Percentiles rank a stretch among this genome's conserved stretches.
phyloP scores from a whole-genome alignment of 1,140 invertebrate species.

The Lordiphosa mommai region DNA sequence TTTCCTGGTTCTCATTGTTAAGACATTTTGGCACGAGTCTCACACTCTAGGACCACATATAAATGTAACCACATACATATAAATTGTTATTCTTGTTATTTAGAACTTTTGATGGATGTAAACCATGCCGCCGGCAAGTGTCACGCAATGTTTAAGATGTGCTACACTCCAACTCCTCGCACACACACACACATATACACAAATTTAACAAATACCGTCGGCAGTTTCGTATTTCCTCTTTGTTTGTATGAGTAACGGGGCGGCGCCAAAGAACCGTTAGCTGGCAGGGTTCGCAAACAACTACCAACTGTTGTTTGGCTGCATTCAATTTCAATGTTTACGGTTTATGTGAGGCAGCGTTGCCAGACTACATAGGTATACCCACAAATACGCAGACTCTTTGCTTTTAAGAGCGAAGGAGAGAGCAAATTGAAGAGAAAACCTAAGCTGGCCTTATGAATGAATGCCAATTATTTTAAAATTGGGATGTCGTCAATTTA shows the following conservation, averaged over 20 bases:
- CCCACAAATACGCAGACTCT: constrained; percentile 12
- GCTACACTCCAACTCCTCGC: constrained; percentile 1
- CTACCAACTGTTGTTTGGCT: constrained; percentile 52
- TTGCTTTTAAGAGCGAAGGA: background rate
- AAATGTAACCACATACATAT: background rate
- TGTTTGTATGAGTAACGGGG: background rate
- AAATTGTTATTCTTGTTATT: constrained; percentile 30
- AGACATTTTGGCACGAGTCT: constrained; percentile 11
- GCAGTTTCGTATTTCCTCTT: background rate
- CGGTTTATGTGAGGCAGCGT: constrained; percentile 1
- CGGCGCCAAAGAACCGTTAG: constrained; percentile 19
- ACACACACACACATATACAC: constrained; percentile 4
- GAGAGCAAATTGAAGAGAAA: constrained; percentile 11
- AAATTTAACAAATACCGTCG: constrained; percentile 11
- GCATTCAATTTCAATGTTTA: constrained; percentile 27
- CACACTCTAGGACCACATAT: background rate
- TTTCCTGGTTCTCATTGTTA: constrained; percentile 6
- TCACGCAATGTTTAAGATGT: constrained; percentile 55
- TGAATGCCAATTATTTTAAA: constrained; percentile 57
- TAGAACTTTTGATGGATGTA: constrained; percentile 24
- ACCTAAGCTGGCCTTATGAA: constrained; percentile 39
- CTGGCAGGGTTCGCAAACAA: constrained; percentile 23
- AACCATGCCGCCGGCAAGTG: constrained; percentile 20
- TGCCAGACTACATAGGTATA: background rate
- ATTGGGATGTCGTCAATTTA: constrained; percentile 31